These are phyloP conservation scores for Bradypodion pumilum DNA, from an alignment of 2,797 vertebrate genomes.

Conservation along the genomic window DNA sequence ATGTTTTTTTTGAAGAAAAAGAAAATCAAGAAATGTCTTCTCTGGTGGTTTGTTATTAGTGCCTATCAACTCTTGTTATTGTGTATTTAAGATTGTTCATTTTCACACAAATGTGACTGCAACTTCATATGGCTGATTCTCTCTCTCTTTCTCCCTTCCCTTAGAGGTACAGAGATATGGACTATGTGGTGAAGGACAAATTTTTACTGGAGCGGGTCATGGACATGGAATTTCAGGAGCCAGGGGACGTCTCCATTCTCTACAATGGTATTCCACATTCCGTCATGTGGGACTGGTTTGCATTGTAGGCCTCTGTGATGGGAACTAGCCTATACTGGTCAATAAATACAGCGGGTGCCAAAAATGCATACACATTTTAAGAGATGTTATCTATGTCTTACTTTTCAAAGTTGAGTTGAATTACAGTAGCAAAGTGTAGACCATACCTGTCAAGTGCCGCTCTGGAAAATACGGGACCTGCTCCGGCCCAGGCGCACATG, in stretches of 20 bases:
- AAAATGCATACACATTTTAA: no score
- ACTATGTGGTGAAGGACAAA: constrained; percentile 44
- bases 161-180: constrained; percentile 20
- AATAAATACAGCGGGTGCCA: not conserved
- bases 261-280: not conserved
- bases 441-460: no score
- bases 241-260: constrained; percentile 48
- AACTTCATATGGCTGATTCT: not conserved
- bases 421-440: no score
- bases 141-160: no score
- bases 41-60: not conserved
- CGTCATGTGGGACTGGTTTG: not conserved
- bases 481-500: no score
- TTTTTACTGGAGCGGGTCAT: constrained; percentile 45
- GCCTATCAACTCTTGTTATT: not conserved
- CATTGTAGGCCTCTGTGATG: not conserved
- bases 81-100: not conserved
- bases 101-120: not conserved
- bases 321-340: not conserved
- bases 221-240: constrained; percentile 49
- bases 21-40: no score
- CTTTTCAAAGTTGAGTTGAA: no score
- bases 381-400: no score
- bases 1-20: no score
- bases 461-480: no score